Base-by-base conservation (phyloP, 2,888 invertebrate species). In the Polymixis flavicincta region DNA sequence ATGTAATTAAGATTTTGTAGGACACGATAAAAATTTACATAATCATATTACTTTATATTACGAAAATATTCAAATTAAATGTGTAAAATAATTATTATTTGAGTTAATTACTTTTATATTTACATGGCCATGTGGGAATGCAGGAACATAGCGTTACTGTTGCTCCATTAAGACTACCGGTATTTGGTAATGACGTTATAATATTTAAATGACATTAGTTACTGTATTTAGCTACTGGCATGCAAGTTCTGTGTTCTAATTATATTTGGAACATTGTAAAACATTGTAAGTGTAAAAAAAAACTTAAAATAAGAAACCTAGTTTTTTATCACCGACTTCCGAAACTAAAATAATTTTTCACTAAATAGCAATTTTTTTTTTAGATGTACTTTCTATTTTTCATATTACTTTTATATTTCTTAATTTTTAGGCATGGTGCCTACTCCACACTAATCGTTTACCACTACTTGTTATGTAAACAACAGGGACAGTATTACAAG, bases 21-120 rank as follows among this genome's bases (percentile, higher is more conserved):
- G 83, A 87, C 83, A 84, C 77, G 81, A 84, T 87, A 55, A 70
- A 70, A 80, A 88, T 87, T 85, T 66, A 84, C 84, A 85, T 87
- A 85, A 87, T 80, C 71, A 75, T 78, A 85, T 65, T 86, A 84
- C 71, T 86, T 78, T 61, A 74, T 78, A 87, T 87, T 82, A 85
- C 87, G 50, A 61, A 78, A 78, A 77, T 87, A 85, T 87, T 88
- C 71, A 87, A 85, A 87, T 87, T 76, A 64, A 74, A 71, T 73
- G 71, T 74, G 73, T 80, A 57, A 84, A 71, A 74, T 78, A 69
- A 71, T 82, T 17, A 78, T 83, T 71, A 74, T 76, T 68, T 72
- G 64, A 60, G 76, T 82, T 80, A 85, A 74, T 85, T 76, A 74
- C n/a, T 61, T 77, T 67, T 74, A 69, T 68, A 84, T 83, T 83